Evolutionary conservation across 2,888 invertebrate species (phyloP).

Genomic region (Digitonthophagus gazella): DNA sequence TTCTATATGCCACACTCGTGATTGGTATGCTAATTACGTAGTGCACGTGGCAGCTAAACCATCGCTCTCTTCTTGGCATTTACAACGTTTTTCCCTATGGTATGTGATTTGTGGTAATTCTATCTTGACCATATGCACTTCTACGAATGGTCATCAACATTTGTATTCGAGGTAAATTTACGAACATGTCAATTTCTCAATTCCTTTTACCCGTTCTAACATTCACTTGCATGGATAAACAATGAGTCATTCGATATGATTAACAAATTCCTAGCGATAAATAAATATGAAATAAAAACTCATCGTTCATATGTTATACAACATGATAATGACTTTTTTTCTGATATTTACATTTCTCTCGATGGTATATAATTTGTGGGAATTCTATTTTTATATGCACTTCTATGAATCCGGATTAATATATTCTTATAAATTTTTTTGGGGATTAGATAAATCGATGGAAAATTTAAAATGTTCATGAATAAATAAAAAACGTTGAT

Average conservation of each 20-base stretch:
- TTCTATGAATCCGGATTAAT: no score
- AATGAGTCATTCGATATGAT: background rate
- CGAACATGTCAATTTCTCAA: background rate
- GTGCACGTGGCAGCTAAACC: conserved; percentile 4
- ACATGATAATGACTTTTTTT: background rate
- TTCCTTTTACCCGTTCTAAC: no score
- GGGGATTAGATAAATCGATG: no score
- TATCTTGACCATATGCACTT: background rate
- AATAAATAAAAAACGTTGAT: no score
- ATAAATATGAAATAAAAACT: background rate
- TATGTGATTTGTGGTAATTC: background rate
- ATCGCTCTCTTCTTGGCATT: conserved; percentile 1
- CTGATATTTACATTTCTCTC: no score
- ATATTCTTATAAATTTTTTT: no score
- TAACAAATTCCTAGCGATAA: background rate
- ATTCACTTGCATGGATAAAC: background rate
- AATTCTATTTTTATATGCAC: no score
- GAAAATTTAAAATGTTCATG: no score
- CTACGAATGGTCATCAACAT: background rate
- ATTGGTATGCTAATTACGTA: conserved; percentile 19
- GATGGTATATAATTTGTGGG: no score
- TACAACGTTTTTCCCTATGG: background rate
- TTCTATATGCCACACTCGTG: conserved; percentile 21
- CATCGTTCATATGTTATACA: background rate
- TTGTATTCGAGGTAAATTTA: background rate